A percentile compares a stretch with the other conserved stretches of the same genome.
phyloP scores from a whole-genome alignment of 2,797 vertebrate species.

The Xenentodon cancila region DNA sequence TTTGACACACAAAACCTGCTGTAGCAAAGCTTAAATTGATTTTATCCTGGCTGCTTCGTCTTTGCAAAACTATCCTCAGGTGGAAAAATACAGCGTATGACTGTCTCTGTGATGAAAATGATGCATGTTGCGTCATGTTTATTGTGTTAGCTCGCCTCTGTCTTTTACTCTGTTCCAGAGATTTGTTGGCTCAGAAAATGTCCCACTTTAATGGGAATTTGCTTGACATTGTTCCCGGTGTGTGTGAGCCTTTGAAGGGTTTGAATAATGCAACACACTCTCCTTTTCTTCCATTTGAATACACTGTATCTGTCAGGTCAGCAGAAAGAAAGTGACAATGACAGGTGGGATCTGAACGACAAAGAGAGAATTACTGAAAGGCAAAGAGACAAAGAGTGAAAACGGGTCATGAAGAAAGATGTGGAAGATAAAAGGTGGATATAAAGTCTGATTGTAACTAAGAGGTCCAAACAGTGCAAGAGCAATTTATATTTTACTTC shows the following conservation, averaged over 20 bases:
- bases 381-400: constrained; percentile 40
- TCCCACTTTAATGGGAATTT: constrained; percentile 51
- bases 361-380: constrained; percentile 26
- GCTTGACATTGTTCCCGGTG: constrained; percentile 49
- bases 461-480: constrained; percentile 34
- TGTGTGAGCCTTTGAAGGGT: constrained; percentile 28
- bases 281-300: constrained; percentile 58
- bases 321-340: constrained; percentile 52
- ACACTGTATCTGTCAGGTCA: constrained; percentile 54
- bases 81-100: not conserved
- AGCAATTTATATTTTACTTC: not conserved
- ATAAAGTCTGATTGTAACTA: constrained; percentile 38
- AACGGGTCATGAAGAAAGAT: constrained; percentile 3
- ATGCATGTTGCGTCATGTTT: not conserved
- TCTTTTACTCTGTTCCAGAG: constrained; percentile 14
- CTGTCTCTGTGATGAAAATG: no score
- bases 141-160: constrained; percentile 1
- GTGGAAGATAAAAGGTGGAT: constrained; percentile 44
- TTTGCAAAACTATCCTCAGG: not conserved
- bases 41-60: not conserved
- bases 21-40: not conserved
- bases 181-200: constrained; percentile 55
- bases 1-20: not conserved
- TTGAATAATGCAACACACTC: constrained; percentile 65
- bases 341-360: constrained; percentile 33